Conservation (phyloP, 2,888 invertebrate species). For the Standfussiana lucernea region DNA sequence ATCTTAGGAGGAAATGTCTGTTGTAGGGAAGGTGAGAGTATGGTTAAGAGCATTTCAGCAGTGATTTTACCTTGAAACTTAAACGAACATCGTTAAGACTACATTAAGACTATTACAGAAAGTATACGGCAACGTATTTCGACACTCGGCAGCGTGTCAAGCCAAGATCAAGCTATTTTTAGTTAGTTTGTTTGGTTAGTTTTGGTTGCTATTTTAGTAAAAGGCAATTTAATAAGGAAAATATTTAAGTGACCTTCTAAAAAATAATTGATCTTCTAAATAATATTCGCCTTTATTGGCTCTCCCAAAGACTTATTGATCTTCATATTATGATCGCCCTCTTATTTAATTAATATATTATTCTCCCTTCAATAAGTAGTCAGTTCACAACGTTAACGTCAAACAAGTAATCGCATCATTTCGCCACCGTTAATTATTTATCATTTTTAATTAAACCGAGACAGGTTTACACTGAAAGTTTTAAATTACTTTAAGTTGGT, state of each 20-base stretch:
- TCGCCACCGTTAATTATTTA: constrained; percentile 36
- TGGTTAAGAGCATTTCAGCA: neutral
- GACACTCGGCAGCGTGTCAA: too few species aligned
- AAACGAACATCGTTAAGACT: neutral
- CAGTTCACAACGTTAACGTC: constrained; percentile 12
- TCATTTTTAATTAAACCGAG: constrained; percentile 60
- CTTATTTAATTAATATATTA: neutral
- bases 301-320: neutral
- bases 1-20: neutral
- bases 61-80: neutral
- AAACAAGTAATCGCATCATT: constrained; percentile 25
- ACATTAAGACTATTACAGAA: neutral
- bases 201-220: neutral
- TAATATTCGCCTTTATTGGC: neutral
- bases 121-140: neutral
- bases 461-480: constrained; percentile 56
- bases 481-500: constrained; percentile 61
- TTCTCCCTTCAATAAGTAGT: neutral
- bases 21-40: neutral
- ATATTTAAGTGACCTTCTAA: neutral
- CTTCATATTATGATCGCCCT: neutral
- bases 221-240: neutral
- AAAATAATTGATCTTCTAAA: neutral
- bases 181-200: neutral
- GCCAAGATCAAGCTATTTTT: too few species aligned